Evolutionary conservation across 2,113 vertebrate genomes (phyloP).

Genomic region (Penelope pileata): DNA sequence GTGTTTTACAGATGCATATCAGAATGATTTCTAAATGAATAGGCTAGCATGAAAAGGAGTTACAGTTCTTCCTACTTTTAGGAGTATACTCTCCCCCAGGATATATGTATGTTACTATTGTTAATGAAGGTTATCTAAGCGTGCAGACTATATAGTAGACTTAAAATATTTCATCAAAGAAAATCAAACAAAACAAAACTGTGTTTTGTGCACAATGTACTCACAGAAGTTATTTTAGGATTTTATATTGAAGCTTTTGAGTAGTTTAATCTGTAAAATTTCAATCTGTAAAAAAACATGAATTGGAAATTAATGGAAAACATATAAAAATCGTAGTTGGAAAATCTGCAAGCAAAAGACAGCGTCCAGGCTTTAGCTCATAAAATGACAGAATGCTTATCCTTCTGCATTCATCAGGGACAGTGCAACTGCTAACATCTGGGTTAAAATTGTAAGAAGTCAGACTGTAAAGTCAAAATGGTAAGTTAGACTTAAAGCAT

Average conservation of each 20-base stretch:
- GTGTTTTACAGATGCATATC: not conserved
- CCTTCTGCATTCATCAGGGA: not conserved
- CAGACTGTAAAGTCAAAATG: not conserved
- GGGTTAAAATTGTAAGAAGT: not conserved
- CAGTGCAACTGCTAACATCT: not conserved
- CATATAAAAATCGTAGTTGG: not conserved
- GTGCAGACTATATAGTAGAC: not conserved
- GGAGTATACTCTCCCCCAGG: not conserved
- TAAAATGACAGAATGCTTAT: not conserved
- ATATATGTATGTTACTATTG: not conserved
- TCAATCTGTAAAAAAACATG: not conserved
- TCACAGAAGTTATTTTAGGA: not conserved
- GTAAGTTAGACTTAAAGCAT: not conserved
- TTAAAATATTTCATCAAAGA: not conserved
- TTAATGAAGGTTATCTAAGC: not conserved
- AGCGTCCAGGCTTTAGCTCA: not conserved
- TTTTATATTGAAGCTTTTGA: not conserved
- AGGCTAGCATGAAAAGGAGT: not conserved
- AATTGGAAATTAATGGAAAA: conserved; percentile 7
- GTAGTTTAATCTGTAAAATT: not conserved
- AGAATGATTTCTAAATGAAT: not conserved
- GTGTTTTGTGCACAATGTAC: not conserved
- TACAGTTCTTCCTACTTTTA: not conserved
- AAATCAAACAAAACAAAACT: not conserved
- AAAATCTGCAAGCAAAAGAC: not conserved